Evolutionary conservation across 2,113 vertebrate species (phyloP).

Genomic region (Thomomys bottae): DNA sequence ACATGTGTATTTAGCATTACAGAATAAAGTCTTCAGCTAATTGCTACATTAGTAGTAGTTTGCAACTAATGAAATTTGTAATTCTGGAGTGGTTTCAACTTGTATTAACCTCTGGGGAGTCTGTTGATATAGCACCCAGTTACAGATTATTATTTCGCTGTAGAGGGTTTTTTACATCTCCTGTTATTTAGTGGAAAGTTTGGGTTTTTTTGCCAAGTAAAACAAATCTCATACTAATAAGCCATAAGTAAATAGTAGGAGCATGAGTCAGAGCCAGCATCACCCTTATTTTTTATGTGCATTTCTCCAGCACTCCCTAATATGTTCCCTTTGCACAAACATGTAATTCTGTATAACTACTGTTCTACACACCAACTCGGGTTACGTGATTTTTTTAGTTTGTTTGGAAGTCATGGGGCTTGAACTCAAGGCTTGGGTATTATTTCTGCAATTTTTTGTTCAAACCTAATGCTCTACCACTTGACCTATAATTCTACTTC

Average conservation of each 20-base stretch:
- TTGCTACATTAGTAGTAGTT: constrained; percentile 11
- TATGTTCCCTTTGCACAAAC: not conserved
- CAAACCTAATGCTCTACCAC: no score
- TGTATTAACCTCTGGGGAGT: not conserved
- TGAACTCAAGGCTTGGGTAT: no score
- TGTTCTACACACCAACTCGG: not conserved
- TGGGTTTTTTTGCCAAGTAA: constrained; percentile 68
- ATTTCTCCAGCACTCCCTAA: not conserved
- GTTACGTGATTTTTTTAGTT: no score
- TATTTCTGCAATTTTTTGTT: no score
- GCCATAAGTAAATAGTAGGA: constrained; percentile 49
- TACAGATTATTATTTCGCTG: constrained; percentile 45
- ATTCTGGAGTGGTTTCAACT: constrained; percentile 17
- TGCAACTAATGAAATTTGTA: constrained; percentile 38
- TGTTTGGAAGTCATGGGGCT: no score
- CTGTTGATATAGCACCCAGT: constrained; percentile 15
- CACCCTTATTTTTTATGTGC: not conserved
- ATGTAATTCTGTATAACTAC: not conserved
- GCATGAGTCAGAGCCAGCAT: constrained; percentile 37
- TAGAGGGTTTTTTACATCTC: constrained; percentile 50
- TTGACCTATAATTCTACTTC: no score
- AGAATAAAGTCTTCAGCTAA: constrained; percentile 28
- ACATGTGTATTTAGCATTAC: not conserved
- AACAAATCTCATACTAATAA: constrained; percentile 60
- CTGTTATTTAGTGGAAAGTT: constrained; percentile 50